Percentiles rank a stretch among this genome's conserved stretches.
These are phyloP conservation scores for Dryocosmus kuriphilus DNA, from an alignment of 2,888 invertebrate genomes.

Conservation along the genomic window DNA sequence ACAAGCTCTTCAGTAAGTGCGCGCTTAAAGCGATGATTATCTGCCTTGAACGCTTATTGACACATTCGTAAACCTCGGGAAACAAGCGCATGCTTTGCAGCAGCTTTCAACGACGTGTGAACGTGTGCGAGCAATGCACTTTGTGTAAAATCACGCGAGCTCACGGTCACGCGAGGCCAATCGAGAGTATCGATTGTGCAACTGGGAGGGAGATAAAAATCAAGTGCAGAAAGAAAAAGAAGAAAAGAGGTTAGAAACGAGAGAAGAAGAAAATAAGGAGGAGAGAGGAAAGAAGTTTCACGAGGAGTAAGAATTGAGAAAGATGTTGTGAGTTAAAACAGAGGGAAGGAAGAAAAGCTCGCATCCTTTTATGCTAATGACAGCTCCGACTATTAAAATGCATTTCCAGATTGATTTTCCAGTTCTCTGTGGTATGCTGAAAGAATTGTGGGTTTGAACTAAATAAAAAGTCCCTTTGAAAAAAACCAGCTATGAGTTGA, in stretches of 20 bases:
- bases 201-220: not conserved
- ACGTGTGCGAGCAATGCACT: conserved; percentile 25
- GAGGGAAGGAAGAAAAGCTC: conserved; percentile 10
- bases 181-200: conserved; percentile 19
- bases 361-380: conserved; percentile 31
- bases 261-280: too few relatives aligned
- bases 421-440: not conserved
- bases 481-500: conserved; percentile 5
- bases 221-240: not conserved
- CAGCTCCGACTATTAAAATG: conserved; percentile 19
- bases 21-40: conserved; percentile 24
- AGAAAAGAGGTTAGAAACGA: not conserved
- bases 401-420: conserved; percentile 26
- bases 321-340: not conserved
- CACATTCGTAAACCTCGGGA: conserved; percentile 28
- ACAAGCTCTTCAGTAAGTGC: conserved; percentile 11
- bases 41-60: conserved; percentile 7
- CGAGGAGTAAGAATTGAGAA: not conserved
- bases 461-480: not conserved
- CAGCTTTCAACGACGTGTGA: conserved; percentile 23
- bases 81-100: conserved; percentile 19
- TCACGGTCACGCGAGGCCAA: conserved; percentile 32
- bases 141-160: conserved; percentile 34
- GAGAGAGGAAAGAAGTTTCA: not conserved
- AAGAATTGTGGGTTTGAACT: conserved; percentile 4